Evolutionary conservation across 1,140 invertebrate genomes (phyloP), one percentile per base, ranked within the genome.

Genomic region (Rhagoletis zephyria): DNA sequence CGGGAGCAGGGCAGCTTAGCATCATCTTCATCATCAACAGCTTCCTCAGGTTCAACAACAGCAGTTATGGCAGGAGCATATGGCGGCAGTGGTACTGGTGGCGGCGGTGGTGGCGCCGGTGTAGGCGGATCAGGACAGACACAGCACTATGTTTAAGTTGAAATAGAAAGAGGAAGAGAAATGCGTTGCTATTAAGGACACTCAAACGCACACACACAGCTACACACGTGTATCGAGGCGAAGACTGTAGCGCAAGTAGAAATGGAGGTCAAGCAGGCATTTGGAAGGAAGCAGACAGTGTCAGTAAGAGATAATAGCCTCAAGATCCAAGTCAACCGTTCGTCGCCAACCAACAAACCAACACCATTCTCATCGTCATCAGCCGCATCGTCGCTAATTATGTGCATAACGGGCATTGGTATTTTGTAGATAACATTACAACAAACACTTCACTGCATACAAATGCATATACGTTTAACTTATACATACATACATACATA

Each of bases 1-100:
- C 87, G 77, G 60, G 74, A 87, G 64, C 87, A 87, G 40, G 48
- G 65, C 74, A 87, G 74, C n/a, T 64, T 87, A 86, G 85, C 88
- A 81, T 87, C 87, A 87, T 86, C 88, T 67, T 85, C 85, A 86
- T 86, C 88, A 86, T 87, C 87, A 65, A 88, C 87, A n/a, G 87
- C 86, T 85, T 87, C 88, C 85, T 87, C 87, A 88, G 51, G 85
- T 87, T 74, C 64, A 12, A 77, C 87, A 85, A 60, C 88, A 87
- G 51, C 77, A 87, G 7, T 86, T 40, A 74, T 85, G 42, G 19
- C 87, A 88, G 48, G 74, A 6, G 74, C 74, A 81, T 81, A 81
- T 81, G 74, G 74, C 48, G 74, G 74, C 67, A 14, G 67, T 74
- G 70, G 70, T 16, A 42, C 10, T 10, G 51, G 51, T 81, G 74